phyloP scores from a whole-genome alignment of 2,888 invertebrate species.

The Polymixis flavicincta region DNA sequence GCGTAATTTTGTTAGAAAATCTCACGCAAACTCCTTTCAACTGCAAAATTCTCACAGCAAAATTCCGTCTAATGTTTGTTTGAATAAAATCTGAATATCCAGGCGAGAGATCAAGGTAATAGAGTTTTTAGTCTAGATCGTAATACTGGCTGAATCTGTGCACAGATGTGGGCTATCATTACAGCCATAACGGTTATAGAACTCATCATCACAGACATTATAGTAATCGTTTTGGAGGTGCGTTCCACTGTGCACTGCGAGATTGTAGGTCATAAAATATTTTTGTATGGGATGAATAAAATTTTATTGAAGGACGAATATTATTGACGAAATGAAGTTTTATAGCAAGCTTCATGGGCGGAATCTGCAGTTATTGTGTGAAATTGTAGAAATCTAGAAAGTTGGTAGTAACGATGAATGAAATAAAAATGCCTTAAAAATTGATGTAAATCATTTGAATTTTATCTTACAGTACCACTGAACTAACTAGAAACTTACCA shows the following conservation, averaged over 20 bases:
- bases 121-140: conserved; percentile 56
- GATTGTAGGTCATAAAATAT: conserved; percentile 32
- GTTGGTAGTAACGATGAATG: not conserved
- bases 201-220: conserved; percentile 84
- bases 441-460: not conserved
- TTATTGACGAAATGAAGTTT: conserved; percentile 31
- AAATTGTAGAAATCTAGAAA: not conserved
- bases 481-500: not conserved
- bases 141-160: conserved; percentile 63
- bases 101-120: conserved; percentile 33
- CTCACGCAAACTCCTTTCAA: not conserved
- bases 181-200: conserved; percentile 84
- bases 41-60: not conserved
- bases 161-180: conserved; percentile 83
- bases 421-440: not conserved
- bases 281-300: conserved; percentile 46
- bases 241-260: conserved; percentile 63
- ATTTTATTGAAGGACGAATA: conserved; percentile 29
- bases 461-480: too few relatives aligned
- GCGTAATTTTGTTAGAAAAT: not conserved
- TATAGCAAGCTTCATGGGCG: conserved; percentile 12
- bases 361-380: not conserved
- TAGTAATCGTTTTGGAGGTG: conserved; percentile 76
- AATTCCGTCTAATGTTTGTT: conserved; percentile 37
- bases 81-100: conserved; percentile 57